Percentiles rank a stretch among this genome's conserved stretches.
Conservation (phyloP, 1,140 invertebrate genomes). For the Conus ventricosus region DNA sequence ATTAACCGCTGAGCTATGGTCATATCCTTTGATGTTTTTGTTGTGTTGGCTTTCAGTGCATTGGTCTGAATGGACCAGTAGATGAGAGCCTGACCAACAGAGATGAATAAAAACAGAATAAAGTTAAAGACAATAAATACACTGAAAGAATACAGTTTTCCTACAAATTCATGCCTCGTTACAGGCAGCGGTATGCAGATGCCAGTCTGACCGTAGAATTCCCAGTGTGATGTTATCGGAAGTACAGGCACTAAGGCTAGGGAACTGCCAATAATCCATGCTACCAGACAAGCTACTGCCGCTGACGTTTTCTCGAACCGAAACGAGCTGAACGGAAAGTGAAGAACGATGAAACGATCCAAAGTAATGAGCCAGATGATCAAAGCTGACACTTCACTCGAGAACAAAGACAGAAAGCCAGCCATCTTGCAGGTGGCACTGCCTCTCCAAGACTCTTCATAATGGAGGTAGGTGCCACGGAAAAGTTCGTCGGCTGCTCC, state of each 20-base stretch:
- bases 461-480: conserved; percentile 51
- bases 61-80: conserved; percentile 30
- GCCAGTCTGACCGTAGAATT: conserved; percentile 49
- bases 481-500: conserved; percentile 55
- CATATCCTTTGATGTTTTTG: conserved; percentile 18
- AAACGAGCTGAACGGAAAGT: conserved; percentile 25
- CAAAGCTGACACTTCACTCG: conserved; percentile 61
- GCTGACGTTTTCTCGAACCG: conserved; percentile 8
- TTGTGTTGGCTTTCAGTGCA: not conserved
- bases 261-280: conserved; percentile 31
- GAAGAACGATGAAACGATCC: conserved; percentile 50
- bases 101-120: conserved; percentile 44
- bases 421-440: conserved; percentile 56
- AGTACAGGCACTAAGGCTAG: conserved; percentile 41
- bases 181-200: conserved; percentile 54
- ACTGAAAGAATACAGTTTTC: conserved; percentile 46
- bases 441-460: conserved; percentile 52
- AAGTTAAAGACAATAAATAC: conserved; percentile 53
- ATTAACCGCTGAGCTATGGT: conserved; percentile 43
- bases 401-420: conserved; percentile 56
- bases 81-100: conserved; percentile 44
- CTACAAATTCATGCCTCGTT: conserved; percentile 21
- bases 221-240: conserved; percentile 33
- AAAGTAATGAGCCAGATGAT: conserved; percentile 53
- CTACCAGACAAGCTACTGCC: conserved; percentile 21